phyloP scores from a whole-genome alignment of 2,113 vertebrate genomes.

The Melozone crissalis region DNA sequence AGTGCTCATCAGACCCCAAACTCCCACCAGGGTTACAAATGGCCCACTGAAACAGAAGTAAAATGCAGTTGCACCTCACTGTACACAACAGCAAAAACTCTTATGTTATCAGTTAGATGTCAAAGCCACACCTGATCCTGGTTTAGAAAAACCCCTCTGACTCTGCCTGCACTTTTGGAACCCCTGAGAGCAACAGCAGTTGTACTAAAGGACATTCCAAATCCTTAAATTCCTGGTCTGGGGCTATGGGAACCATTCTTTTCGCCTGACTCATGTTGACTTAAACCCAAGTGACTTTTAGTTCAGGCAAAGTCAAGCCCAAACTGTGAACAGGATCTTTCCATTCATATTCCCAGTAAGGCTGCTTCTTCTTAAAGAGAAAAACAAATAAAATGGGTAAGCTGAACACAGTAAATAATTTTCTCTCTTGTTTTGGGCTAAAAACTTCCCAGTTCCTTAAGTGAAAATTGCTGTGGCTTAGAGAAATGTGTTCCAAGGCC shows the following conservation, averaged over 20 bases:
- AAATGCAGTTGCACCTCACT: not conserved
- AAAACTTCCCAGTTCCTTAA: not conserved
- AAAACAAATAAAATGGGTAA: not conserved
- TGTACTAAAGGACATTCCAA: not conserved
- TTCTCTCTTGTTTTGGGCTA: not conserved
- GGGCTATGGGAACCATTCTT: not conserved
- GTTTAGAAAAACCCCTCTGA: not conserved
- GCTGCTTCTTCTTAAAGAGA: not conserved
- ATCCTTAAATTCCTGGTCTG: not conserved
- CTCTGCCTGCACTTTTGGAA: not conserved
- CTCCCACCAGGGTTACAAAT: not conserved
- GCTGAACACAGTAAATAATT: not conserved
- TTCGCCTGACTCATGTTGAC: not conserved
- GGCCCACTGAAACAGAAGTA: not conserved
- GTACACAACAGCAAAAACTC: not conserved
- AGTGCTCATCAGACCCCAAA: not conserved
- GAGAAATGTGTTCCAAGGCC: not conserved
- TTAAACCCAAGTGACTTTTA: not conserved
- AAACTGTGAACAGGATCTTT: not conserved
- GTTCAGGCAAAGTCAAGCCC: not conserved
- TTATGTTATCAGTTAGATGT: not conserved
- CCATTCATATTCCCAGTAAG: not conserved
- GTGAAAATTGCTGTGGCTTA: not conserved
- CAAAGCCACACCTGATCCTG: not conserved
- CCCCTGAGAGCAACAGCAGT: not conserved